phyloP scores from a whole-genome alignment of 2,113 vertebrate genomes.

The Larimichthys crocea region DNA sequence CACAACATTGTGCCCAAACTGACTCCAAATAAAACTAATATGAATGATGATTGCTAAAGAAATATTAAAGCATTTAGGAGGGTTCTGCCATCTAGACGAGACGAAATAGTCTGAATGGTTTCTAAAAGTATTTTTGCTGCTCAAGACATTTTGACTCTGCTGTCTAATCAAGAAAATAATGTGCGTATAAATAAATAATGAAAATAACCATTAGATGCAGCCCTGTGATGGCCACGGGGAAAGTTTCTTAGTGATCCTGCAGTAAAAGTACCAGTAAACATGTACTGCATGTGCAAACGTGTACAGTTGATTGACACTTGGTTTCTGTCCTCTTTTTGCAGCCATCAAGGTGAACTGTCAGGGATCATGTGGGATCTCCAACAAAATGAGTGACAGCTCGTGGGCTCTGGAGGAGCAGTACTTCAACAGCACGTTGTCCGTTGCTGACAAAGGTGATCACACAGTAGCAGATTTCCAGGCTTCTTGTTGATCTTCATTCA shows the following conservation, averaged over 20 bases:
- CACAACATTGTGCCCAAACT: neutral
- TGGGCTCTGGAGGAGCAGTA: conserved; percentile 94
- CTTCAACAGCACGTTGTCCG: conserved; percentile 91
- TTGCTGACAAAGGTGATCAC: conserved; percentile 92
- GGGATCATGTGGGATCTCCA: conserved; percentile 93
- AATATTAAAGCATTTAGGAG: neutral
- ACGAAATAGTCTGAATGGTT: neutral
- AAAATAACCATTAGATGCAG: neutral
- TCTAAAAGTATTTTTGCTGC: neutral
- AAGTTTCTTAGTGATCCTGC: neutral
- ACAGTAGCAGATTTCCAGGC: neutral
- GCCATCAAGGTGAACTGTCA: conserved; percentile 95
- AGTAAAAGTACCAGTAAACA: neutral
- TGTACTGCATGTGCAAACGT: too few relatives aligned
- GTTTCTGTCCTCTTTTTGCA: conserved; percentile 67
- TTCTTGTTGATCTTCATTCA: conserved; percentile 1
- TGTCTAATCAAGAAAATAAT: neutral
- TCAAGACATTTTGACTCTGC: neutral
- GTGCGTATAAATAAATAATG: neutral
- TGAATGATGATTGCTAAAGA: neutral
- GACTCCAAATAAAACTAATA: neutral
- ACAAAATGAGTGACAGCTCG: conserved; percentile 88
- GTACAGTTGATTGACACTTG: neutral
- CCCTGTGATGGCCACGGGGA: neutral
- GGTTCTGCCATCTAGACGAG: neutral